These are phyloP conservation scores for Pocillopora damicornis DNA, from an alignment of 64 coral and sea anemone genomes.

Conservation along the genomic window DNA sequence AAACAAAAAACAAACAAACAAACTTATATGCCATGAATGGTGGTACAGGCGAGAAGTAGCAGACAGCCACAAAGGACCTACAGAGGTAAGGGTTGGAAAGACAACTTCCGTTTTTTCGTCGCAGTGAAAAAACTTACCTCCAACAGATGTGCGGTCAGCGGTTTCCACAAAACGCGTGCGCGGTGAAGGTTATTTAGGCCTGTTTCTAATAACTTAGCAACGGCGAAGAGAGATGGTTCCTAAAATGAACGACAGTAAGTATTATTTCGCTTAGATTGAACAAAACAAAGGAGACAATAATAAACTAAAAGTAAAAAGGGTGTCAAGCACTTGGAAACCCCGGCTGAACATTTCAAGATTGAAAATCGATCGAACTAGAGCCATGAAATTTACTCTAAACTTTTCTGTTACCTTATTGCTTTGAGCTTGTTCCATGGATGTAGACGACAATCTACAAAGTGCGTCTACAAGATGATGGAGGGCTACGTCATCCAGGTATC, in stretches of 20 bases:
- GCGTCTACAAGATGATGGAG: slow-evolving; percentile 94
- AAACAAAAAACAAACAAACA: background rate
- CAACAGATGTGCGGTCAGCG: slow-evolving; percentile 90
- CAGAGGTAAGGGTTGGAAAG: no score
- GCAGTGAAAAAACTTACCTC: slow-evolving; percentile 56
- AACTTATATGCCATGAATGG: background rate
- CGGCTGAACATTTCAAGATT: no score
- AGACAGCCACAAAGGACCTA: no score
- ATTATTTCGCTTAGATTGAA: background rate
- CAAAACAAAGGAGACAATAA: background rate
- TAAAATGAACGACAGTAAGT: background rate
- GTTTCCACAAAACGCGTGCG: slow-evolving; percentile 94
- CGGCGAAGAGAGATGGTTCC: slow-evolving; percentile 97
- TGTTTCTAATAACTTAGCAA: slow-evolving; percentile 95
- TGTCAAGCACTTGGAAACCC: background rate
- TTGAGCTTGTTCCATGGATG: slow-evolving; percentile 84
- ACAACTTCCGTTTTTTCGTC: no score
- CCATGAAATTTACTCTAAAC: background rate
- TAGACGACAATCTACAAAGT: slow-evolving; percentile 80
- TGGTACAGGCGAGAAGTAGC: no score
- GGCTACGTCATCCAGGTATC: slow-evolving; percentile 94
- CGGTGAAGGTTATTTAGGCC: slow-evolving; percentile 95
- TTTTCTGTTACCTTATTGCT: slow-evolving; percentile 67
- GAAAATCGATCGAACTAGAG: background rate
- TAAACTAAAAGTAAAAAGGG: background rate